A percentile compares a stretch with the other conserved stretches of the same genome.
phyloP scores from a whole-genome alignment of 2,797 vertebrate species.

The Eulemur coronatus region DNA sequence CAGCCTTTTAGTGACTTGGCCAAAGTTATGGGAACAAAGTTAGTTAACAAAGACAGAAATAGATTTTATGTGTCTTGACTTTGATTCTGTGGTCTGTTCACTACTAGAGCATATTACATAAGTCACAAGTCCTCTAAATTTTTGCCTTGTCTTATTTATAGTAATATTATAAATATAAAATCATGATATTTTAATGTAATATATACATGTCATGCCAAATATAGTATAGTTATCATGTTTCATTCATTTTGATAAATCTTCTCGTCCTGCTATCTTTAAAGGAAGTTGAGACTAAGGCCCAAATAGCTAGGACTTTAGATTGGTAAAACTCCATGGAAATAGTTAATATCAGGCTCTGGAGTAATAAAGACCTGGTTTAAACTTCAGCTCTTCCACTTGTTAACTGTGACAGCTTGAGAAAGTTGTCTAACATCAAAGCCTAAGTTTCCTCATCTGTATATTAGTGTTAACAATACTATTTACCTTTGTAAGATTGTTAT shows the following conservation, averaged over 20 bases:
- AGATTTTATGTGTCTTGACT: constrained; percentile 5
- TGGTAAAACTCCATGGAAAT: neutral
- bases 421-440: neutral
- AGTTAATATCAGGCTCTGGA: neutral
- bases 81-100: neutral
- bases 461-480: neutral
- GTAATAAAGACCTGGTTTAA: neutral
- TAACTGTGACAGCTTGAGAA: neutral
- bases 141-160: neutral
- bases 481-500: neutral
- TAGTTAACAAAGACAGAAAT: neutral
- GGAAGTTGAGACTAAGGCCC: neutral
- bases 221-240: neutral
- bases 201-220: neutral
- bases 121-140: neutral
- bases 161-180: neutral
- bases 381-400: neutral
- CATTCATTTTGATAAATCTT: neutral
- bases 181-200: neutral
- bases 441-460: neutral
- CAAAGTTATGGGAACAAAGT: neutral
- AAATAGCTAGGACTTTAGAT: neutral
- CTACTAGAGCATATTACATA: neutral
- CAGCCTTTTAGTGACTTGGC: neutral
- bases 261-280: neutral